Evolutionary conservation across 2,888 invertebrate genomes (phyloP), one percentile per base, ranked within the genome.

Genomic region (Leptopterna dolabrata): DNA sequence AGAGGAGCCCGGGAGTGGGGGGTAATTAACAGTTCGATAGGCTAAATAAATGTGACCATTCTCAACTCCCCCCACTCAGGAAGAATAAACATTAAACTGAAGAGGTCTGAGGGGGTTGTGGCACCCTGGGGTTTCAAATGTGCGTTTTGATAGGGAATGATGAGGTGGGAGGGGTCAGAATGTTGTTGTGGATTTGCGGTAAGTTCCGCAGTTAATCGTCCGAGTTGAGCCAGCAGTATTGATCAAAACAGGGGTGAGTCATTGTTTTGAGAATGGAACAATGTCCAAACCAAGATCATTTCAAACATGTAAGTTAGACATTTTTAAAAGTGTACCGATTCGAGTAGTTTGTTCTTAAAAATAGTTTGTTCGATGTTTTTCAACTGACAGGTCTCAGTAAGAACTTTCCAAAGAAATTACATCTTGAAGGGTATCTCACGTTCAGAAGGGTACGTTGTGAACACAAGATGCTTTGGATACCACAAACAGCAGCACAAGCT

Each of bases 1-100:
- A 63, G 24, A 24, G 63, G 24, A 24, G 63, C 24, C 63, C 4
- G 24, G 63, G 63, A 27, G 7, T 63, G 63, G 63, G 63, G 24
- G 9, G 63, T 63, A 63, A 63, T 63, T 63, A 63, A 63, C 63
- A 63, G 63, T 19, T 63, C 63, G 63, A 63, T 63, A 63, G 63
- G 63, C 19, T 24, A 63, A 63, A 63, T 63, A 63, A 63, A 63
- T 63, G 63, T 63, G 63, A 63, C 63, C 63, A 63, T 63, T 63
- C 63, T 13, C 36, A 7, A 24, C 63, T 63, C 63, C 63, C 63
- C 36, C 63, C 63, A 24, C n/a, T 51, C 63, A 63, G 63, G 63
- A 63, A 63, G 63, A 63, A 27, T 11, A 63, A 19, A 27, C 63
- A 27, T 63, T 63, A 51, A 51, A 51, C 51, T 51, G n/a, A 51